Percentiles rank a stretch among this genome's conserved stretches.
These are phyloP conservation scores for Ciconia nigra DNA, from an alignment of 2,797 vertebrate species.

Conservation along the genomic window DNA sequence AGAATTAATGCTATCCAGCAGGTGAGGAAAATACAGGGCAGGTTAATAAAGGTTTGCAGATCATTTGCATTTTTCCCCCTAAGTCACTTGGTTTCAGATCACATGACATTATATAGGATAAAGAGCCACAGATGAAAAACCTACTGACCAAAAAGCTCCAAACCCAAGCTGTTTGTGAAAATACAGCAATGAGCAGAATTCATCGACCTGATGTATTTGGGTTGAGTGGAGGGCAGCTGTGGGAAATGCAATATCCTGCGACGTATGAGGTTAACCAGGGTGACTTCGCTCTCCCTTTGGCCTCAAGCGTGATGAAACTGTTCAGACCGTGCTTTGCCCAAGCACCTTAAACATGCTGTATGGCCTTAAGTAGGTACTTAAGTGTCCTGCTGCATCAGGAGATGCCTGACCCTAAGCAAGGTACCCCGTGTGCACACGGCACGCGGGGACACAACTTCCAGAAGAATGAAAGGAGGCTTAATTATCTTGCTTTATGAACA, in stretches of 20 bases:
- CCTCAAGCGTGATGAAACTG: accelerated
- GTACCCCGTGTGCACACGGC: accelerated
- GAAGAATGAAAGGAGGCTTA: background rate
- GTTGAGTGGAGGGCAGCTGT: background rate
- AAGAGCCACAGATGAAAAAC: background rate
- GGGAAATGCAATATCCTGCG: background rate
- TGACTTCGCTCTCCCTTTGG: accelerated
- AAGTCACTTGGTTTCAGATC: background rate
- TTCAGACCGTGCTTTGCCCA: accelerated
- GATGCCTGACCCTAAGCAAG: background rate
- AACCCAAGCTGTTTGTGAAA: background rate
- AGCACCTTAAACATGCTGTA: background rate
- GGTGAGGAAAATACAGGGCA: background rate
- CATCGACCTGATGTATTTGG: too few species aligned
- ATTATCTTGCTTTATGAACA: background rate
- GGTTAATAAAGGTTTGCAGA: background rate
- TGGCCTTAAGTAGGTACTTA: background rate
- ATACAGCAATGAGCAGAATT: background rate
- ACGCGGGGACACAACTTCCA: background rate
- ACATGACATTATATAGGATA: too few species aligned
- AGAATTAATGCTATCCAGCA: background rate
- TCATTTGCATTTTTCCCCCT: background rate
- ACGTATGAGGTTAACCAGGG: background rate
- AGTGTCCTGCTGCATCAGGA: background rate
- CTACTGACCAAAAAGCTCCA: background rate